These are phyloP conservation scores for Heliconius sara DNA, from an alignment of 2,888 invertebrate genomes.

Conservation along the genomic window DNA sequence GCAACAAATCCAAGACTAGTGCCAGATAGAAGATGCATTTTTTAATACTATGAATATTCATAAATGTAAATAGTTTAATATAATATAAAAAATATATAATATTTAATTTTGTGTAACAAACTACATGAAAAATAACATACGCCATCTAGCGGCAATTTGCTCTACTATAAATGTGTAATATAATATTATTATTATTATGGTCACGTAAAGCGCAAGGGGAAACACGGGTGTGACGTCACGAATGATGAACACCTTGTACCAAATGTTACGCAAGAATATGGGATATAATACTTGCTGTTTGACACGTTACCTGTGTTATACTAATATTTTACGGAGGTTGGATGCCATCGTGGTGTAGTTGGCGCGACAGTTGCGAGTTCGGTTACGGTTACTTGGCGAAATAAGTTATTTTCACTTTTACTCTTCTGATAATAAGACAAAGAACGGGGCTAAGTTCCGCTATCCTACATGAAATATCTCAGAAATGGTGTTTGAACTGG, in stretches of 20 bases:
- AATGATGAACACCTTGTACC: constrained; percentile 32
- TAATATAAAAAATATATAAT: too few species aligned
- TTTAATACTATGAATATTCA: too few species aligned
- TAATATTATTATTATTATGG: constrained; percentile 23
- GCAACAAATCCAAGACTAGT: too few species aligned
- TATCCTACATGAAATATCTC: not conserved
- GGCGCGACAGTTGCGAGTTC: not conserved
- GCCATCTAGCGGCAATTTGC: constrained; percentile 1
- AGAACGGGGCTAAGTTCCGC: not conserved
- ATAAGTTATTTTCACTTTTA: not conserved
- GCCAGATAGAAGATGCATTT: too few species aligned
- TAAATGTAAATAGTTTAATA: too few species aligned
- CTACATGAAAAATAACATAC: not conserved
- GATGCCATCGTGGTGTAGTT: not conserved
- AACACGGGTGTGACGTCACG: constrained; percentile 42
- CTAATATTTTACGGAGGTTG: not conserved
- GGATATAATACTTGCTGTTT: not conserved
- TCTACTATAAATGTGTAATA: constrained; percentile 2
- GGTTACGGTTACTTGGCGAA: not conserved
- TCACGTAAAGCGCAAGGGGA: constrained; percentile 39
- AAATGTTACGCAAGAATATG: constrained; percentile 30
- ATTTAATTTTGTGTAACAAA: not conserved
- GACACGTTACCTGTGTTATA: not conserved
- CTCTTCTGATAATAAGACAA: not conserved
- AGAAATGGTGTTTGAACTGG: too few species aligned